Conservation (phyloP, 2,888 invertebrate genomes). For the Neoitamus cyanurus region DNA sequence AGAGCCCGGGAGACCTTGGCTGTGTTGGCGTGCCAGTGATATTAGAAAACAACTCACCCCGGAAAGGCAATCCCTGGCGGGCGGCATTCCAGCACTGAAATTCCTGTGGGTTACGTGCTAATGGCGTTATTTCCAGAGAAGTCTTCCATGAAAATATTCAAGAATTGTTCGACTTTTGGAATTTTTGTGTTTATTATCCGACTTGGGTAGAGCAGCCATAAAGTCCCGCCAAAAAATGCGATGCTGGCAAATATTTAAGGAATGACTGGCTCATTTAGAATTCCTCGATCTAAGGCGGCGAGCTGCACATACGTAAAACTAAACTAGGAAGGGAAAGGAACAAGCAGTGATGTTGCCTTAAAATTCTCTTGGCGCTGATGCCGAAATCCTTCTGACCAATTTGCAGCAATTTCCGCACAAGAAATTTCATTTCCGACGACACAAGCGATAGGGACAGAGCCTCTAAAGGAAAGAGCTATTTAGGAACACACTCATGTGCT, state of each 20-base stretch:
- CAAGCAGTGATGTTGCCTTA: not conserved
- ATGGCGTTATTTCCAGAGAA: conserved; percentile 41
- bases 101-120: conserved; percentile 41
- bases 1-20: not conserved
- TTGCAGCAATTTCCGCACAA: conserved; percentile 23
- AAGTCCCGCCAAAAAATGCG: not conserved
- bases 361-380: not conserved
- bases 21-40: not conserved
- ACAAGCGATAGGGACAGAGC: not conserved
- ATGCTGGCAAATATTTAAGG: conserved; percentile 10
- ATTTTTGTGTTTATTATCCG: conserved; percentile 29
- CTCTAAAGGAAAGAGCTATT: not conserved
- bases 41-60: not conserved
- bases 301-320: not conserved
- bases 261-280: not conserved
- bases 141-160: conserved; percentile 43
- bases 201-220: not conserved
- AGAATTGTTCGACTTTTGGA: conserved; percentile 36
- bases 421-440: conserved; percentile 35
- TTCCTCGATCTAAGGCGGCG: not conserved
- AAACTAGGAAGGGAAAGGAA: not conserved
- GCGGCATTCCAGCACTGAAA: conserved; percentile 17
- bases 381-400: conserved; percentile 31
- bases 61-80: not conserved
- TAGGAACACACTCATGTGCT: not conserved